These are phyloP conservation scores for Atractosteus spatula DNA, from an alignment of 2,113 vertebrate genomes.

Conservation along the genomic window DNA sequence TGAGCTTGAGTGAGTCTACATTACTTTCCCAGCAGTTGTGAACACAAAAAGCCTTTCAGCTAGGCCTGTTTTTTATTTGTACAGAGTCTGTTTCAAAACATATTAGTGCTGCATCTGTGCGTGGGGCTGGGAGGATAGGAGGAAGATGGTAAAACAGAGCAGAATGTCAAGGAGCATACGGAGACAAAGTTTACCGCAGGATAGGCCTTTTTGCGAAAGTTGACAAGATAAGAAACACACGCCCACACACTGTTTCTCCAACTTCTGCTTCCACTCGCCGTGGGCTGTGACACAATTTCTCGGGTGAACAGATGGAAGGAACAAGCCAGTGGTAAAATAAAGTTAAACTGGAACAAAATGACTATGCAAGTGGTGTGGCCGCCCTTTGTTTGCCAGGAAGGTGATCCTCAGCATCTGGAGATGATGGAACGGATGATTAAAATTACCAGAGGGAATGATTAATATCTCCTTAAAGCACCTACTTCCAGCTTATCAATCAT, in stretches of 20 bases:
- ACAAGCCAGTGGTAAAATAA: constrained; percentile 68
- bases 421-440: constrained; percentile 97
- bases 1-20: no score
- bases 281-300: constrained; percentile 62
- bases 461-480: constrained; percentile 99
- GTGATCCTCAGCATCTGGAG: constrained; percentile 97
- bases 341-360: constrained; percentile 89
- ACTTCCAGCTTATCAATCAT: constrained; percentile 99
- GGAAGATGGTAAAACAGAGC: no score
- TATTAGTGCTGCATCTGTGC: no score
- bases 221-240: constrained; percentile 29
- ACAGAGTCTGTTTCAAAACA: no score
- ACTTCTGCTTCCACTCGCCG: constrained; percentile 65
- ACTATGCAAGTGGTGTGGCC: constrained; percentile 76
- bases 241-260: constrained; percentile 67
- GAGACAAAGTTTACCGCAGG: no score
- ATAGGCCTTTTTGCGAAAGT: no score
- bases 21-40: no score
- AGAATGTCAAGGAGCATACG: no score
- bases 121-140: no score
- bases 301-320: constrained; percentile 76
- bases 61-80: no score
- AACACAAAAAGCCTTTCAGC: no score
- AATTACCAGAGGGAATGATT: constrained; percentile 98
- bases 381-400: constrained; percentile 98